phyloP scores from a whole-genome alignment of 2,113 vertebrate genomes.

The Oryzias melastigma region DNA sequence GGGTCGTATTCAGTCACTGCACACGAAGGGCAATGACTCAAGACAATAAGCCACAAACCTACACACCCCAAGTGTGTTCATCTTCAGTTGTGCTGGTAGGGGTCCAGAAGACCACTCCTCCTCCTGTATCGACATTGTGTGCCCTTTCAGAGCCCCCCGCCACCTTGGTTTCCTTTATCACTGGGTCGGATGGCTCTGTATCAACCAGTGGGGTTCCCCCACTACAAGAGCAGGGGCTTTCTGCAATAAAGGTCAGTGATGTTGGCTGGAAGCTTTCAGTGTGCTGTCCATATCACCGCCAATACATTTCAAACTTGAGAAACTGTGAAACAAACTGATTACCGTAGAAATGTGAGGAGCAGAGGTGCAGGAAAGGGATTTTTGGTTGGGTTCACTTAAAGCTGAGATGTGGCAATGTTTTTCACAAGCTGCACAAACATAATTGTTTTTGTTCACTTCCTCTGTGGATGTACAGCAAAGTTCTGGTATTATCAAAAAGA shows the following conservation, averaged over 20 bases:
- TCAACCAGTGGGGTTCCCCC: slow-evolving; percentile 60
- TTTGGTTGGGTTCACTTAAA: not conserved
- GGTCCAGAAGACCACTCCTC: slow-evolving; percentile 67
- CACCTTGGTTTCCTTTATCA: slow-evolving; percentile 67
- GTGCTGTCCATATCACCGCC: slow-evolving; percentile 9
- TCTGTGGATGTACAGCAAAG: too few relatives aligned
- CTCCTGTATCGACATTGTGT: slow-evolving; percentile 69
- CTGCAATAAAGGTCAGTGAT: slow-evolving; percentile 73
- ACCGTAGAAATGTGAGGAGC: not conserved
- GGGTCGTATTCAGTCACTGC: slow-evolving; percentile 46
- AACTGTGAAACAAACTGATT: slow-evolving; percentile 1
- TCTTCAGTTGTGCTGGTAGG: slow-evolving; percentile 51
- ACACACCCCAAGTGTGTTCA: slow-evolving; percentile 54
- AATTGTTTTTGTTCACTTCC: too few relatives aligned
- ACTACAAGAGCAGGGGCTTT: slow-evolving; percentile 64
- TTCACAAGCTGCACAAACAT: too few relatives aligned
- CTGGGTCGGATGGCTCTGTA: slow-evolving; percentile 60
- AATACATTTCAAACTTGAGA: slow-evolving; percentile 6
- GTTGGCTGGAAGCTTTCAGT: slow-evolving; percentile 54
- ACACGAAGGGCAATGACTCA: slow-evolving; percentile 54
- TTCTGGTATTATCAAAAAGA: too few relatives aligned
- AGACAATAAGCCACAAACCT: slow-evolving; percentile 53
- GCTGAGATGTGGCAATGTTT: not conserved
- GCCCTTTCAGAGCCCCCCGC: slow-evolving; percentile 71
- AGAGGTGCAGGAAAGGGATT: not conserved